A percentile compares a stretch with the other conserved stretches of the same genome.
Conservation (phyloP, 2,888 invertebrate genomes). For the Villa cingulata region DNA sequence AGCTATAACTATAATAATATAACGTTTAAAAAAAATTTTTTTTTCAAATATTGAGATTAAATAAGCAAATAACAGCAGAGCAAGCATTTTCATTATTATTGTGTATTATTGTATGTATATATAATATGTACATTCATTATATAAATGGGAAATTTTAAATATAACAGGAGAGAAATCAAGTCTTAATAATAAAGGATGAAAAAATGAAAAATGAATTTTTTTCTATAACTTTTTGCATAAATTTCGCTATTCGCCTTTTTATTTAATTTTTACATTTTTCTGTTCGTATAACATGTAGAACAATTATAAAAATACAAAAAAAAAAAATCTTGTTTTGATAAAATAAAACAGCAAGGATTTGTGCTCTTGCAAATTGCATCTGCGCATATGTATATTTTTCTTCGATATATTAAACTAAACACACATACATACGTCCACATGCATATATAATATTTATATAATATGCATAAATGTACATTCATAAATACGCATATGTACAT, state of each 20-base stretch:
- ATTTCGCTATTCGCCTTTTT: not conserved
- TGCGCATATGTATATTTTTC: no score
- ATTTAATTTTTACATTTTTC: not conserved
- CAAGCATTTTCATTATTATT: no score
- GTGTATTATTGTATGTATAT: no score
- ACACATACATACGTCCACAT: not conserved
- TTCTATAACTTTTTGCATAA: not conserved
- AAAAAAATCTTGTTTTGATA: not conserved
- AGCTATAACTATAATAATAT: no score
- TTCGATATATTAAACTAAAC: no score
- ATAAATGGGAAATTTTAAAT: no score
- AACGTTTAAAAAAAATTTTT: no score
- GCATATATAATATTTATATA: not conserved
- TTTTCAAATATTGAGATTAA: no score
- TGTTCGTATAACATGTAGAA: not conserved
- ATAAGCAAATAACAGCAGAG: no score
- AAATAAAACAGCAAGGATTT: not conserved
- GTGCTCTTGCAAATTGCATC: conserved; percentile 2
- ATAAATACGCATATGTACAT: not conserved
- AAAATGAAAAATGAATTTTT: not conserved
- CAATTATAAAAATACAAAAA: not conserved
- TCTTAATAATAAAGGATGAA: not conserved
- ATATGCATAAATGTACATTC: no score
- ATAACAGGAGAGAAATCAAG: not conserved
- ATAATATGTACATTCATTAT: no score